phyloP scores from a whole-genome alignment of 92 coral and sea anemone genomes.

The Paramuricea clavata region DNA sequence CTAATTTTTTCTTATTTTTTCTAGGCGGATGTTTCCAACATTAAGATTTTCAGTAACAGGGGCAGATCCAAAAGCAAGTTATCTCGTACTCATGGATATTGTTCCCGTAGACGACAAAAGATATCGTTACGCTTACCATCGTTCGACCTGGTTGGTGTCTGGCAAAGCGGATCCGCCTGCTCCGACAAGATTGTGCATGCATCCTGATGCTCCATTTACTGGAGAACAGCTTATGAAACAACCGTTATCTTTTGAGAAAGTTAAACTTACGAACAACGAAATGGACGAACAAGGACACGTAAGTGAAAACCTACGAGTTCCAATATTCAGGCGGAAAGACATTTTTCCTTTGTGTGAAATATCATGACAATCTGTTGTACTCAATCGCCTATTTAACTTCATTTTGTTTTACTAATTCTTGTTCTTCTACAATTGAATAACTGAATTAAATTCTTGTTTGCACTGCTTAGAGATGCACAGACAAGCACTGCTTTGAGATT shows the following conservation, averaged over 20 bases:
- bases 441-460: too few relatives aligned
- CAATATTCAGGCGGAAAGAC: too few relatives aligned
- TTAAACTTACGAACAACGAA: slow-evolving; percentile 91
- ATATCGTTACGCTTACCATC: slow-evolving; percentile 97
- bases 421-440: too few relatives aligned
- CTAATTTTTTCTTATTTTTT: background rate
- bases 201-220: slow-evolving; percentile 97
- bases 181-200: slow-evolving; percentile 95
- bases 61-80: slow-evolving; percentile 91
- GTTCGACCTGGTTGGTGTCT: slow-evolving; percentile 98
- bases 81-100: slow-evolving; percentile 95
- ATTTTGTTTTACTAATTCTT: too few relatives aligned
- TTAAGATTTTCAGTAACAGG: slow-evolving; percentile 93
- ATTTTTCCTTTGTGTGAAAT: too few relatives aligned
- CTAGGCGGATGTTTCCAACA: slow-evolving; percentile 97
- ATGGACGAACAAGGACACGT: slow-evolving; percentile 93
- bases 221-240: slow-evolving; percentile 96
- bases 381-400: too few relatives aligned
- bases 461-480: too few relatives aligned
- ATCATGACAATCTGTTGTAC: too few relatives aligned
- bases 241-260: slow-evolving; percentile 95
- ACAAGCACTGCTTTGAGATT: too few relatives aligned
- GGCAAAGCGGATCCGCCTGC: slow-evolving; percentile 98
- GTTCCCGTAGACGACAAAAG: slow-evolving; percentile 98
- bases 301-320: too few relatives aligned